Evolutionary conservation across 23 tunicate genomes (phyloP), one percentile per base, ranked within the genome.

Genomic region (Corella eumyota): DNA sequence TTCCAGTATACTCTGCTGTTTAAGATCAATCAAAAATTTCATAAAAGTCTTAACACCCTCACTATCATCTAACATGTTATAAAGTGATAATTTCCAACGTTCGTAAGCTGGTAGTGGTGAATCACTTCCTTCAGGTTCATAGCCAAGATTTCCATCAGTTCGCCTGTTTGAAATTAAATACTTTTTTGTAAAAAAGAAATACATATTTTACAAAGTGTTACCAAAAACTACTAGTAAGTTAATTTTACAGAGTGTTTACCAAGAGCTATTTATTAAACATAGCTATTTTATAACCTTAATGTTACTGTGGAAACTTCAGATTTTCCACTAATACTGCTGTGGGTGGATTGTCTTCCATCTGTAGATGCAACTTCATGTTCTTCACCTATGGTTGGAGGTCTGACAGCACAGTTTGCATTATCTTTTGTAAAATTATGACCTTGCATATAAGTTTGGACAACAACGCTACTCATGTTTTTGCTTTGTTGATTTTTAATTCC

Each of bases 311-410:
- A 88, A 2, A 78, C 70, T 73, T 78, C 96, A 2, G 96, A 88
- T 53, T 79, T 88, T 72, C 79, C 96, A 68, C 96, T 88, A 26
- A 88, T 64, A 68, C 96, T 88, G 72, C 96, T 88, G 56, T 78
- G 82, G 1, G 77, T 79, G 3, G 94, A 84, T 65, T 34, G 4
- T n/a, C 78, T 70, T 2, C 69, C 75, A 56, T 63, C 88, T 60
- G 52, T 74, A 13, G 83, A 49, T 25, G 51, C 28, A 27, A 65
- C 66, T 32, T 84, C 94, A 62, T 63, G 48, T 68, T 88, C 95
- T 72, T 86, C 96, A 13, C 96, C 88, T 33, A 78, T 68, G 21
- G 88, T 64, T 23, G 81, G 88, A 15, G 85, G 85, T 60, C 88
- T 60, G 6, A 32, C 58, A 9, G 44, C 19, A 26, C 15, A 26